A percentile compares a stretch with the other conserved stretches of the same genome.
These are phyloP conservation scores for Phoxinus phoxinus DNA, from an alignment of 2,113 vertebrate species.

Conservation along the genomic window DNA sequence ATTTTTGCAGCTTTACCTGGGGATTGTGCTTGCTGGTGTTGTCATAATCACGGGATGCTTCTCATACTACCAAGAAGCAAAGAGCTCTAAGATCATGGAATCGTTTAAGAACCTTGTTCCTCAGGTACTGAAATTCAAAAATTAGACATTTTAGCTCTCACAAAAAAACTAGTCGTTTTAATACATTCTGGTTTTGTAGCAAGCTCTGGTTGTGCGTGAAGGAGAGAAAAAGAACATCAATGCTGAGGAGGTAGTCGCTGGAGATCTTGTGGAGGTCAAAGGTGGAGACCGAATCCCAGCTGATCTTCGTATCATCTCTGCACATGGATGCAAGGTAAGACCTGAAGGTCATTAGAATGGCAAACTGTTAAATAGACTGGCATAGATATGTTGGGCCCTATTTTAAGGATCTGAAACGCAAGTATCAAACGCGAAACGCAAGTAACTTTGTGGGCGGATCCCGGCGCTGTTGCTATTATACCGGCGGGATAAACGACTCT, in stretches of 20 bases:
- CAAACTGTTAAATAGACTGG: too few relatives aligned
- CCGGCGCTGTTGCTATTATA: too few relatives aligned
- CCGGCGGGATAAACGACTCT: too few relatives aligned
- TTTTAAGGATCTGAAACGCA: too few relatives aligned
- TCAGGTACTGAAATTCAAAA: conserved; percentile 78
- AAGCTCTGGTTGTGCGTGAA: conserved; percentile 94
- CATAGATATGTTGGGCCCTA: background rate
- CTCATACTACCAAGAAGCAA: conserved; percentile 97
- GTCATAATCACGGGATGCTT: conserved; percentile 97
- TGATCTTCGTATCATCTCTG: conserved; percentile 89
- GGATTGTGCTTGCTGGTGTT: conserved; percentile 89
- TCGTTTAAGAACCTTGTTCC: conserved; percentile 99
- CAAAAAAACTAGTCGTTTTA: background rate
- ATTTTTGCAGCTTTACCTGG: conserved; percentile 86
- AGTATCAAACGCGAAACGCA: too few relatives aligned
- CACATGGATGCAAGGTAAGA: conserved; percentile 92
- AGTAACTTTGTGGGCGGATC: too few relatives aligned
- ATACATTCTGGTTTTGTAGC: conserved; percentile 71
- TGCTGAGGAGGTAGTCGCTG: conserved; percentile 88
- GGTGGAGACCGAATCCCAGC: conserved; percentile 96
- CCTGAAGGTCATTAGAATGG: background rate
- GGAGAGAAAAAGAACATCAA: conserved; percentile 93
- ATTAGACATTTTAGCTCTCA: background rate
- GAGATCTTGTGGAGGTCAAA: conserved; percentile 95
- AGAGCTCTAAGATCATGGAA: conserved; percentile 99